phyloP scores from a whole-genome alignment of 2,797 vertebrate species.

The Danio kyathit region DNA sequence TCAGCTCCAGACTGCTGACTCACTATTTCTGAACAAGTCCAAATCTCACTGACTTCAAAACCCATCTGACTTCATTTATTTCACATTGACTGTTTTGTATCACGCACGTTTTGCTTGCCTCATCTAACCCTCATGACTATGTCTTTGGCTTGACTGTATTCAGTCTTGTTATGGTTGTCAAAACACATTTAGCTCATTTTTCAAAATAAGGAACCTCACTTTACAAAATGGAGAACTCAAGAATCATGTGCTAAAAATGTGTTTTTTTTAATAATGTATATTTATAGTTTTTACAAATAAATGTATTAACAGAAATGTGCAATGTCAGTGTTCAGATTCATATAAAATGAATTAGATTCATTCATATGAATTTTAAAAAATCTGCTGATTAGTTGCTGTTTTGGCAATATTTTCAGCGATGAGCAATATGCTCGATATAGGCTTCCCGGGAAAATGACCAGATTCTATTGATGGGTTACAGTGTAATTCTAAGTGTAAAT shows the following conservation, averaged over 20 bases:
- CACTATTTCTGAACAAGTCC: conserved; percentile 52
- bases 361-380: not conserved
- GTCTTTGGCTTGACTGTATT: not conserved
- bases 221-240: not conserved
- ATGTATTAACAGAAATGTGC: not conserved
- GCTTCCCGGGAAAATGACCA: not conserved
- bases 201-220: not conserved
- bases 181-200: conserved; percentile 8
- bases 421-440: not conserved
- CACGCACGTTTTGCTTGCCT: conserved; percentile 9
- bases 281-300: not conserved
- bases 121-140: not conserved
- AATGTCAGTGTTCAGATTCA: not conserved
- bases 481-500: no score
- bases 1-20: conserved; percentile 54
- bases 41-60: conserved; percentile 41
- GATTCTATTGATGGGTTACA: not conserved
- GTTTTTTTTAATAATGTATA: not conserved
- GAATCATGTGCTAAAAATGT: not conserved
- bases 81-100: conserved; percentile 33
- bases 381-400: not conserved
- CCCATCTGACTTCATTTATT: conserved; percentile 32
- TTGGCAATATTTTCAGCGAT: no score
- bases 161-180: not conserved
- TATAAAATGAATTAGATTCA: no score